A percentile compares a stretch with the other conserved stretches of the same genome.
These are phyloP conservation scores for Eleginops maclovinus DNA, from an alignment of 2,113 vertebrate genomes.

Conservation along the genomic window DNA sequence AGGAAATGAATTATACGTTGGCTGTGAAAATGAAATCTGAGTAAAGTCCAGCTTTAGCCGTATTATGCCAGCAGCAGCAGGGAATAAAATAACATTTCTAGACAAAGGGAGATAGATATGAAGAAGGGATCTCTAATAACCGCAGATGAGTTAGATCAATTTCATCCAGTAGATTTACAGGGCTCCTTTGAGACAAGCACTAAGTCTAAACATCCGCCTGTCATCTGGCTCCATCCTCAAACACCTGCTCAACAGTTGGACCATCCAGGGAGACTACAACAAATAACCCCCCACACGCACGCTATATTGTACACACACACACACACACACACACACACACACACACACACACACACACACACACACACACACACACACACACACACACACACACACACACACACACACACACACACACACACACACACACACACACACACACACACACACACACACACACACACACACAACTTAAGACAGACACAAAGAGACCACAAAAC, in stretches of 20 bases:
- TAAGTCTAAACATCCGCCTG: slow-evolving; percentile 66
- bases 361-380: too few species aligned
- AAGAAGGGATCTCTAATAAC: slow-evolving; percentile 37
- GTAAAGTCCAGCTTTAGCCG: slow-evolving; percentile 8
- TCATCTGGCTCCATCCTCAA: slow-evolving; percentile 44
- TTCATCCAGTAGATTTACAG: slow-evolving; percentile 39
- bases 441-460: neutral
- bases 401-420: too few species aligned
- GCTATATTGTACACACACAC: neutral
- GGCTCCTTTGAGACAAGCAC: slow-evolving; percentile 3
- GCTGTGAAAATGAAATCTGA: slow-evolving; percentile 15
- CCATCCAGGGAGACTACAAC: slow-evolving; percentile 9
- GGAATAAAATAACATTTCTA: slow-evolving; percentile 36
- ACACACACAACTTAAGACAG: neutral
- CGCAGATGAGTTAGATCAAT: slow-evolving; percentile 30
- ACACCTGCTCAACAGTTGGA: slow-evolving; percentile 69
- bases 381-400: too few species aligned
- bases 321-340: neutral
- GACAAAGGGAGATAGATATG: slow-evolving; percentile 19
- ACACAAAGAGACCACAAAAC: neutral
- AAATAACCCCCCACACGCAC: too few species aligned
- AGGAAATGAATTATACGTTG: neutral
- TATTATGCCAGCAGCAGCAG: neutral
- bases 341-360: too few species aligned
- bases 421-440: too few species aligned